Evolutionary conservation across 2,113 vertebrate species (phyloP).

Genomic region (Oceanodroma tethys): DNA sequence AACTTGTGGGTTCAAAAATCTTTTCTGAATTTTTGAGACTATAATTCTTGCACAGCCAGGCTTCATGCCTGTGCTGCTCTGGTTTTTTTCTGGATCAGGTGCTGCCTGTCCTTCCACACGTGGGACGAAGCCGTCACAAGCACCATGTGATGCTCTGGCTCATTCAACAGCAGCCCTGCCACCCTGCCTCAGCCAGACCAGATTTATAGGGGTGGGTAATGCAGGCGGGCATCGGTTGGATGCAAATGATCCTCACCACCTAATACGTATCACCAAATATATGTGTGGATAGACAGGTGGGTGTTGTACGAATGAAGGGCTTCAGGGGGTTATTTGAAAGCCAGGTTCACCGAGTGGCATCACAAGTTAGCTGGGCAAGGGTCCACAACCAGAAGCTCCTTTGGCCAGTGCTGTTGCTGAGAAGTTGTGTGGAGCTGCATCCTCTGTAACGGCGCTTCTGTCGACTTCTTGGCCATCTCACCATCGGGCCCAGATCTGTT

Average conservation of each 20-base stretch:
- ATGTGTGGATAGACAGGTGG: accelerated
- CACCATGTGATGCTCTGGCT: not conserved
- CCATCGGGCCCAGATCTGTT: not conserved
- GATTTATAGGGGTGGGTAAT: not conserved
- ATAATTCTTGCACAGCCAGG: not conserved
- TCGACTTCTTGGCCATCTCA: not conserved
- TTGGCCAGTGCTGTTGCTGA: not conserved
- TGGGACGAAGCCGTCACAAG: accelerated
- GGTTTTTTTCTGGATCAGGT: not conserved
- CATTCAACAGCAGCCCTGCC: not conserved
- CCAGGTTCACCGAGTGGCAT: not conserved
- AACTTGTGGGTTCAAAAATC: not conserved
- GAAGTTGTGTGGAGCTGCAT: not conserved
- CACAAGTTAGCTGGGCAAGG: not conserved
- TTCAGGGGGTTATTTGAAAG: not conserved
- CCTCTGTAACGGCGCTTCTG: not conserved
- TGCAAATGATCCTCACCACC: not conserved
- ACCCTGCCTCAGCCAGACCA: not conserved
- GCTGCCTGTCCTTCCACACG: not conserved
- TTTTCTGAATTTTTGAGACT: not conserved
- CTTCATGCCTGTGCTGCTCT: not conserved
- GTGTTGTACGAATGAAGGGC: not conserved
- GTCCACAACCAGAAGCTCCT: not conserved
- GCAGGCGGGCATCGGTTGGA: not conserved
- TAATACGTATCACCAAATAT: not conserved